These are phyloP conservation scores for Aspidiotus rigidus DNA, from an alignment of 2,888 invertebrate genomes.

Conservation along the genomic window DNA sequence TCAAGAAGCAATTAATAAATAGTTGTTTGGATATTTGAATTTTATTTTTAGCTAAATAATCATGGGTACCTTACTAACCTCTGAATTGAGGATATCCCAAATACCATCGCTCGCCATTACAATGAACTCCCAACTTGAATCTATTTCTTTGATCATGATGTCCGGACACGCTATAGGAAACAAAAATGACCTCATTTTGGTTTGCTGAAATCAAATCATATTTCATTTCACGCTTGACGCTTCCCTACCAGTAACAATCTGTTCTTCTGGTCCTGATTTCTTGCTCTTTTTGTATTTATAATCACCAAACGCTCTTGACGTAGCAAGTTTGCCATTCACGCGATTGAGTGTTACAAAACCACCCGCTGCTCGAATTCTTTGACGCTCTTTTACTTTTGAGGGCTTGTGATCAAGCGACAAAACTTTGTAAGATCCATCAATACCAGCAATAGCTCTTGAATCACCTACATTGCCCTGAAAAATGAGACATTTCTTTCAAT, in stretches of 20 bases:
- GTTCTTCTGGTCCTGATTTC: conserved; percentile 75
- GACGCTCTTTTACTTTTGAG: conserved; percentile 73
- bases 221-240: not conserved
- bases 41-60: no score
- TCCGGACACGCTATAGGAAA: conserved; percentile 75
- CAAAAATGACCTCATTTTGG: not conserved
- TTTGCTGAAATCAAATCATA: not conserved
- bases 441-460: conserved; percentile 84
- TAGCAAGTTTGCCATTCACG: conserved; percentile 95
- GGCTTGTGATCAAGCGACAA: conserved; percentile 94
- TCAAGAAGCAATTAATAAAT: no score
- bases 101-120: conserved; percentile 97
- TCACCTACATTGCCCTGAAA: conserved; percentile 86
- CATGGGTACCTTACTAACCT: conserved; percentile 47
- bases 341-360: conserved; percentile 96
- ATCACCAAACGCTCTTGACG: conserved; percentile 93
- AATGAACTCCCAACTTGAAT: conserved; percentile 90
- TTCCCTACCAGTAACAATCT: conserved; percentile 84
- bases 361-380: conserved; percentile 85
- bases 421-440: conserved; percentile 65
- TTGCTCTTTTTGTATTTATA: conserved; percentile 91
- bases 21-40: no score
- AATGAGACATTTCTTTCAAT: conserved; percentile 37
- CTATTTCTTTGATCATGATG: conserved; percentile 68
- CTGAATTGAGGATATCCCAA: conserved; percentile 95